Base-by-base conservation (phyloP, 2,113 vertebrate species). In the Chamaea fasciata region DNA sequence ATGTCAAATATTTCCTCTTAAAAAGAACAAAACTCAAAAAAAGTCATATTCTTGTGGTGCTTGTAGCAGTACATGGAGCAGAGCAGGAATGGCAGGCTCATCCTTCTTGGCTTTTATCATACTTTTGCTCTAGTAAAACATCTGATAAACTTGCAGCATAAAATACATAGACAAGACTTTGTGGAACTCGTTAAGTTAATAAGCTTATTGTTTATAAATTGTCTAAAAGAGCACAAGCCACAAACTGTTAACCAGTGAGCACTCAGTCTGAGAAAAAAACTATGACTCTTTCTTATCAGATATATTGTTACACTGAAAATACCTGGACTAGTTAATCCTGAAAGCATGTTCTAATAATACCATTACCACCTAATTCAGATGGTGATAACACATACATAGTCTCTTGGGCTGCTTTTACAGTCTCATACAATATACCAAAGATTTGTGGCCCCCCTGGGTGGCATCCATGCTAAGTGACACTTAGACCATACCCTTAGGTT, bases 281-380 rank as follows among this genome's bases (percentile, higher is more conserved):
- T 46, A 3, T 0, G 0, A 6, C 35, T 81, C 46, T 33, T 81
- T 10, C 35, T 67, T 37, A 39, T 37, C 26, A 11, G 7, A 46
- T 4, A 18, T 10, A 23, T 4, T 7, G 20, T 56, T 70, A 49
- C 42, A 44, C 21, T 31, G n/a, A 90, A 87, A 87, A 79, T 37
- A 60, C 6, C 19, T 28, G 13, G 11, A 13, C 39, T 12, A 50
- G 17, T 33, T 39, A 53, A 16, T 33, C 55, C 3, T 62, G 50
- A 84, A 83, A 69, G 28, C 26, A 11, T 39, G 3, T n/a, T 62
- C 60, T 13, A 39, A 1, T 18, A 19, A n/a, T 42, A 27, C 18
- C 31, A 23, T 22, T 39, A 67, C 4, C 30, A 59, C 1, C 52
- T 47, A 21, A 67, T 49, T 55, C 42, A 57, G 47, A 41, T 10